Evolutionary conservation across 2,888 invertebrate genomes (phyloP), one percentile per base, ranked within the genome.

Genomic region (Ramazzottius varieornatus): DNA sequence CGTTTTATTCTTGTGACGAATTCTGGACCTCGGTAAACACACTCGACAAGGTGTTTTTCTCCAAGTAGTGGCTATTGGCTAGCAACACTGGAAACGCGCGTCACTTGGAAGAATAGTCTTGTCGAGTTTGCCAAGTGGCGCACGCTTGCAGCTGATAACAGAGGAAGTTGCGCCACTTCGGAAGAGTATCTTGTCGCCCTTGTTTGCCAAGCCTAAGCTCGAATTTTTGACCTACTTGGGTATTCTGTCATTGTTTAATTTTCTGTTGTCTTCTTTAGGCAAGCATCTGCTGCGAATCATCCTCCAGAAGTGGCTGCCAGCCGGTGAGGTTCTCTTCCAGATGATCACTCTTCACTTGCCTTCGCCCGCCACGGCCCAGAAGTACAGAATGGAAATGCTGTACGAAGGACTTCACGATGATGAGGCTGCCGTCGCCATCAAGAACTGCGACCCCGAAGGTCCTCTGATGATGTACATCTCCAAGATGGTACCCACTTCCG

Each of bases 401-500:
- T 99, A 99, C 78, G 98, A 99, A 80, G 98, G 96, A 72, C 94
- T 94, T 66, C 84, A 83, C 68, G 94, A 96, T 75, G 96, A 98
- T 75, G 89, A 90, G 73, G 92, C 89, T 68, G 93, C 92, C 70
- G 71, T 89, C 69, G 89, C 87, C 78, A 84, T 87, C 73, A 88
- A 73, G 70, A 86, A 76, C 75, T 99, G 98, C 75, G 92, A 99
- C 78, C 86, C 96, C 20, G 86, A 90, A 71, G 98, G 87, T 63
- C 96, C 94, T 24, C 82, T 99, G 67, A 98, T 99, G 94, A 99
- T 99, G 98, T 99, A 99, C 83, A 83, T 99, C 71, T 93, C 93
- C 65, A 99, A 99, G 81, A 99, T 99, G 98, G 98, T 99, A 77
- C 98, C 98, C 70, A 99, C 98, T 24, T 86, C 91, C 20, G 98